Evolutionary conservation across 2,113 vertebrate genomes (phyloP).

Genomic region (Rhineura floridana): DNA sequence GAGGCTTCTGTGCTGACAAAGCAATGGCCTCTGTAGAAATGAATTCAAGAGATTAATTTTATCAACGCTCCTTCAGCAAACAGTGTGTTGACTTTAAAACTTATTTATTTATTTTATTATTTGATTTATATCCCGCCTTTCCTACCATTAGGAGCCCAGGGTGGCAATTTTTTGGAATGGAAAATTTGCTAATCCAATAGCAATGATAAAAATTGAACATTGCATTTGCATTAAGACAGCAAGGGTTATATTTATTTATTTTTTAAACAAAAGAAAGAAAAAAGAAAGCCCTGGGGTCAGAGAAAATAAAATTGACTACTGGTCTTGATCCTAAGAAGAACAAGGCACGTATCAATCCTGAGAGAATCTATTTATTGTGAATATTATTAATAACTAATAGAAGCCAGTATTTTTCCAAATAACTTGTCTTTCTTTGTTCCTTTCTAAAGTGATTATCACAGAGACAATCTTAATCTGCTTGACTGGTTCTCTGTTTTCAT

Average conservation of each 20-base stretch:
- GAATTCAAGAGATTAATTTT: not conserved
- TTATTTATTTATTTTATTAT: too few relatives aligned
- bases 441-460: conserved; percentile 57
- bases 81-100: not conserved
- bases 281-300: not conserved
- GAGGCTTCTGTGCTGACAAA: not conserved
- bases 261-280: not conserved
- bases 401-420: conserved; percentile 26
- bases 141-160: too few relatives aligned
- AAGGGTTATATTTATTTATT: not conserved
- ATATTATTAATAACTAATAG: not conserved
- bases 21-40: not conserved
- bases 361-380: conserved; percentile 3
- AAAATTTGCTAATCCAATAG: not conserved
- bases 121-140: too few relatives aligned
- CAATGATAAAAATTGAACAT: not conserved
- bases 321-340: not conserved
- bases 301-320: not conserved
- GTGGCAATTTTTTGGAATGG: too few relatives aligned
- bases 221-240: not conserved
- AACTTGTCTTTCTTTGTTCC: conserved; percentile 24
- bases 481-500: conserved; percentile 63
- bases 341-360: not conserved
- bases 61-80: not conserved
- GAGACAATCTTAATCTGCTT: conserved; percentile 53